Evolutionary conservation across 2,113 vertebrate genomes (phyloP).

Genomic region (Onychorhynchus coronatus): DNA sequence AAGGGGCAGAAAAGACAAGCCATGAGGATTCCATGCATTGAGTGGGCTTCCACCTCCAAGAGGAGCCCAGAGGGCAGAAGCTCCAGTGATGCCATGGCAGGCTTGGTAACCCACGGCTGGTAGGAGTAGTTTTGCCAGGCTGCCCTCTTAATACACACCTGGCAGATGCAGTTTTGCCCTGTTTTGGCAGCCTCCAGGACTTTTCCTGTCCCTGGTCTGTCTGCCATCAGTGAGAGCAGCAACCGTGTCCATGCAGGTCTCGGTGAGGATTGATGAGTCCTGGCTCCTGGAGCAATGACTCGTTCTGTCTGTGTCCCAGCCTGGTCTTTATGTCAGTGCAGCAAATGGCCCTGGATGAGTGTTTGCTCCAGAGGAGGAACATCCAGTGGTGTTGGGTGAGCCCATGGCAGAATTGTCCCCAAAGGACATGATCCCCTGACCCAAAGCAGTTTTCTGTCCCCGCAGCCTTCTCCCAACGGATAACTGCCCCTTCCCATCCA

Average conservation of each 20-base stretch:
- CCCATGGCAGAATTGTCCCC: background rate
- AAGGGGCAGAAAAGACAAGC: background rate
- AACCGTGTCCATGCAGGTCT: accelerated
- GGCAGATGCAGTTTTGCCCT: background rate
- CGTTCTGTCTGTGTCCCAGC: background rate
- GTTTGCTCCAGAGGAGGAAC: background rate
- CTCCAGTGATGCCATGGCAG: background rate
- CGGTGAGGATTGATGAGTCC: background rate
- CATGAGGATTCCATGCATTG: accelerated
- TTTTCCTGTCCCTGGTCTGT: background rate
- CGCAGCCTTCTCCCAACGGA: background rate
- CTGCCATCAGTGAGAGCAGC: background rate
- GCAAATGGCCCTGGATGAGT: background rate
- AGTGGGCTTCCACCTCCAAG: background rate
- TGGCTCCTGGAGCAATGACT: background rate
- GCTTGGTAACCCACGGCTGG: background rate
- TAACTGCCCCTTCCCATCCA: background rate
- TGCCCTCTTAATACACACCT: background rate
- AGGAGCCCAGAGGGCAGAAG: background rate
- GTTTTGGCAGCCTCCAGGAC: background rate
- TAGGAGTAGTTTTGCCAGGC: background rate
- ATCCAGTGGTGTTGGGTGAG: background rate
- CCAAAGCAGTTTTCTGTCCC: background rate
- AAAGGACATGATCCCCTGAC: background rate
- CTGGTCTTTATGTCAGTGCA: background rate